These are phyloP conservation scores for Valencia hispanica DNA, from an alignment of 2,797 vertebrate species.

Conservation along the genomic window DNA sequence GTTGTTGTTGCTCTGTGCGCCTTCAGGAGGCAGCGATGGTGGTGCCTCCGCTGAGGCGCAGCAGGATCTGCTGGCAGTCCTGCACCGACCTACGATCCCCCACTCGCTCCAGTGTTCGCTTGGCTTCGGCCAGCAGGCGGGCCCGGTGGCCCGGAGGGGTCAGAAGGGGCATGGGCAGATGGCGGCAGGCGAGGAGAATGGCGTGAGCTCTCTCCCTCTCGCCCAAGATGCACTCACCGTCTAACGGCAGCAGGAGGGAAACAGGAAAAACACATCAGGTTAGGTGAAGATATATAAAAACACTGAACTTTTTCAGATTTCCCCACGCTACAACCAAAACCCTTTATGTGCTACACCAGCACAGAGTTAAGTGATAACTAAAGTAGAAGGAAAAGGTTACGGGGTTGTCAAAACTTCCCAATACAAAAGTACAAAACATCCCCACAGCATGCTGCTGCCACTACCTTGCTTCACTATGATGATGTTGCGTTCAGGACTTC, in stretches of 20 bases:
- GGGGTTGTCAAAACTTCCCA: too few relatives aligned
- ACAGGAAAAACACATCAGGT: neutral
- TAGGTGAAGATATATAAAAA: neutral
- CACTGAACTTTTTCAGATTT: too few relatives aligned
- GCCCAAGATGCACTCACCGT: constrained; percentile 79
- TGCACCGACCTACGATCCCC: constrained; percentile 93
- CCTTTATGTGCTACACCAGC: neutral
- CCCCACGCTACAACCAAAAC: too few relatives aligned
- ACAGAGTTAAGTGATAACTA: neutral
- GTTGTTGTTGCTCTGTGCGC: neutral
- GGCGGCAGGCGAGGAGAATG: constrained; percentile 94
- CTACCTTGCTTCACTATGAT: too few relatives aligned
- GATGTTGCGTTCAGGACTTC: too few relatives aligned
- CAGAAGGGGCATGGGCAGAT: constrained; percentile 94
- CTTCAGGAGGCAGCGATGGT: constrained; percentile 92
- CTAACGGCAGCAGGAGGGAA: constrained; percentile 33
- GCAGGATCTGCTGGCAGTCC: constrained; percentile 96
- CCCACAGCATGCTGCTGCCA: too few relatives aligned
- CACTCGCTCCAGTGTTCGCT: constrained; percentile 94
- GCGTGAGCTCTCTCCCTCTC: constrained; percentile 94
- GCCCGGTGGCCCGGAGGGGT: constrained; percentile 93
- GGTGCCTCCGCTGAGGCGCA: constrained; percentile 92
- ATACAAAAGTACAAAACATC: too few relatives aligned
- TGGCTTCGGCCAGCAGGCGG: constrained; percentile 92
- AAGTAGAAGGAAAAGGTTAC: too few relatives aligned